A percentile compares a stretch with the other conserved stretches of the same genome.
phyloP scores from a whole-genome alignment of 2,888 invertebrate species.

The Busseola fusca region DNA sequence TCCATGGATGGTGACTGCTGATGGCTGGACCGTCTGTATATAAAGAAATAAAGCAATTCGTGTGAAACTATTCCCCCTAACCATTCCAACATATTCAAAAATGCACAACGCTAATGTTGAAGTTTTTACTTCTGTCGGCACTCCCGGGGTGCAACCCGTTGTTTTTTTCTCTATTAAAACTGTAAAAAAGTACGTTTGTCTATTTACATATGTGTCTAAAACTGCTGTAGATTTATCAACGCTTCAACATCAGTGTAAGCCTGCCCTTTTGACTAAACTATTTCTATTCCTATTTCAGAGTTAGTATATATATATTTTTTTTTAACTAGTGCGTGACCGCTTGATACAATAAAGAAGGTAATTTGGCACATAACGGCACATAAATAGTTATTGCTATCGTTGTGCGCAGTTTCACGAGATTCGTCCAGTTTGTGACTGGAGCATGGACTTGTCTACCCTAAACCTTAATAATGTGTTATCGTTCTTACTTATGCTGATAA shows the following conservation, averaged over 20 bases:
- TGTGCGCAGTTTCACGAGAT: slow-evolving; percentile 9
- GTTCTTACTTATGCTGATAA: slow-evolving; percentile 4
- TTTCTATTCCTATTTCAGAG: slow-evolving; percentile 22
- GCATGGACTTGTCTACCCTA: slow-evolving; percentile 26
- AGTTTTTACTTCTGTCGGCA: too few species aligned
- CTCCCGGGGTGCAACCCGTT: too few species aligned
- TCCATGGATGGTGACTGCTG: too few species aligned
- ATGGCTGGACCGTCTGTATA: too few species aligned
- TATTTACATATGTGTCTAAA: neutral
- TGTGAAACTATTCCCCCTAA: too few species aligned
- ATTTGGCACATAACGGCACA: slow-evolving; percentile 34
- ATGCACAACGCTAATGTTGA: too few species aligned
- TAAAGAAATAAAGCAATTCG: too few species aligned
- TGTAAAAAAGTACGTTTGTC: too few species aligned
- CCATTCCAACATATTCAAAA: too few species aligned
- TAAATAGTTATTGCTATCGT: slow-evolving; percentile 43
- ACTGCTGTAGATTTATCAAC: neutral
- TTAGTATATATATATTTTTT: slow-evolving; percentile 9
- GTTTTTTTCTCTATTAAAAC: neutral
- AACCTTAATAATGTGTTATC: slow-evolving; percentile 23
- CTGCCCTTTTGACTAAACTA: neutral
- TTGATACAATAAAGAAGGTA: slow-evolving; percentile 35
- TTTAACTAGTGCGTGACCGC: too few species aligned
- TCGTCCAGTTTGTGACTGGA: slow-evolving; percentile 1
- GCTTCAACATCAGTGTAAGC: neutral